phyloP scores from a whole-genome alignment of 92 coral and sea anemone species.

The Montipora capitata region DNA sequence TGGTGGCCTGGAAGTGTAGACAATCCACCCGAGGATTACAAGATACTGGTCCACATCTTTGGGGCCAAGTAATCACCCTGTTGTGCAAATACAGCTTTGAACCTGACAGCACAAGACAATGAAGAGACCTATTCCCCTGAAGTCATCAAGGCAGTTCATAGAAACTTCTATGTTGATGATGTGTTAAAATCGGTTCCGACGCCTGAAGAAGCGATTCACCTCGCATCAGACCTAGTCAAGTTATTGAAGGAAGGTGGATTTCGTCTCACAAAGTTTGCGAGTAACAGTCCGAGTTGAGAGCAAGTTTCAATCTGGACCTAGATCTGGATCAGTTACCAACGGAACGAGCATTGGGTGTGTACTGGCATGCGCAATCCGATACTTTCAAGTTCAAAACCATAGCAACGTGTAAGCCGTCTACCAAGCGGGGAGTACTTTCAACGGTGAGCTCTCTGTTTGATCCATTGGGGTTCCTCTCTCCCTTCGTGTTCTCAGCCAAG shows the following conservation, averaged over 20 bases:
- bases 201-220: slow-evolving; percentile 26
- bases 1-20: slow-evolving; percentile 63
- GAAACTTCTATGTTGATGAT: slow-evolving; percentile 79
- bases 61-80: slow-evolving; percentile 79
- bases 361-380: slow-evolving; percentile 78
- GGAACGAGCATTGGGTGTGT: slow-evolving; percentile 65
- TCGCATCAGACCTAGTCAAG: slow-evolving; percentile 32
- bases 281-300: slow-evolving; percentile 63
- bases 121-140: slow-evolving; percentile 47
- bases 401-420: slow-evolving; percentile 24
- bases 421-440: slow-evolving; percentile 72
- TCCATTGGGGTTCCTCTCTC: slow-evolving; percentile 69
- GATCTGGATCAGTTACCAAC: slow-evolving; percentile 76
- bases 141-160: slow-evolving; percentile 63
- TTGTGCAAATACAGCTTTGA: slow-evolving; percentile 73
- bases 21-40: slow-evolving; percentile 55
- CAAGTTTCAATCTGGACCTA: slow-evolving; percentile 48
- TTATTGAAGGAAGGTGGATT: slow-evolving; percentile 79
- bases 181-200: slow-evolving; percentile 55
- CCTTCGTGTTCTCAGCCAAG: slow-evolving; percentile 60
- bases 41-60: slow-evolving; percentile 75
- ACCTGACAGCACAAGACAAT: slow-evolving; percentile 69
- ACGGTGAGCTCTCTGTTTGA: slow-evolving; percentile 65
- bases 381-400: slow-evolving; percentile 55
- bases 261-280: slow-evolving; percentile 72